Evolutionary conservation across 1,140 invertebrate genomes (phyloP), one percentile per base, ranked within the genome.

Genomic region (Zaprionus lachaisei): DNA sequence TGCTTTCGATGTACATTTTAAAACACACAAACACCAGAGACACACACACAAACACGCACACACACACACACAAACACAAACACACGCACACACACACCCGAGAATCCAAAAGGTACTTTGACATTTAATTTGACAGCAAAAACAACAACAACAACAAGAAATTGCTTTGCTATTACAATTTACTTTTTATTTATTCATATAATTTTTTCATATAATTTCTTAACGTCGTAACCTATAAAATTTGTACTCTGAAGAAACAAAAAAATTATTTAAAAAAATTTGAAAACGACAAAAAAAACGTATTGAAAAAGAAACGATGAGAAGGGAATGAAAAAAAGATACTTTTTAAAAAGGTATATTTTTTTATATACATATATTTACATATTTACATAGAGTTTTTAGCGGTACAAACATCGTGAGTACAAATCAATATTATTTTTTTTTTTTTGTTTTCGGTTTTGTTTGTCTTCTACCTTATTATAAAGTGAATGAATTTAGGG

Each of bases 381-480:
- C 81, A 86, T 86, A 86, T 86, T 87, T 82, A 85, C 75, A 85
- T 81, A 85, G 79, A 69, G 79, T 86, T 86, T 85, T 85, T 86
- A 87, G 77, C 72, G 83, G 83, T 86, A 86, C 83, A 86, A 86
- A 86, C 83, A 86, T 75, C 77, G 77, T 71, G 77, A 86, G 83
- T 86, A 86, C 83, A 86, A 86, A 85, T 85, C 79, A 86, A 86
- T 80, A 67, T 68, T 80, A 67, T 68, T 76, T 77, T 61, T 71
- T 77, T 64, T 65, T 73, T 72, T 55, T 66, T 58, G 47, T 56
- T 72, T 81, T 81, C 55, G 55, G 55, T 57, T 67, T 57, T 67
- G 31, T 26, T 26, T n/a, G 17, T 58, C 78, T 73, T 80, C 63
- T 72, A 68, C 72, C 69, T 55, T 82, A 76, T 81, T 79, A 69